Evolutionary conservation across 1,140 invertebrate genomes (phyloP).

Genomic region (Drosophila sucinea): DNA sequence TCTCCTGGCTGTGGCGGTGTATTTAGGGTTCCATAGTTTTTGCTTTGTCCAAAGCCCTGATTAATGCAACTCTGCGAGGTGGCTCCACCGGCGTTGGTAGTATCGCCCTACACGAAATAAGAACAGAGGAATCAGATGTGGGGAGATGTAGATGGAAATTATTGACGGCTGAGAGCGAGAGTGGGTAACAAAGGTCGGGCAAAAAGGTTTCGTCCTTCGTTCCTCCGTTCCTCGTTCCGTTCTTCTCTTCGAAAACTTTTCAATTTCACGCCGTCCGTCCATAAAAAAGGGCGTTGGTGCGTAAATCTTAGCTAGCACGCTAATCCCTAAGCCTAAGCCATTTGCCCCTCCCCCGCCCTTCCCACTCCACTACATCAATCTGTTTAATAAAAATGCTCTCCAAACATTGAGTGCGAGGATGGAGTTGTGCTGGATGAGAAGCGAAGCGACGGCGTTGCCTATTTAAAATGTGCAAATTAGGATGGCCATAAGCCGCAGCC

Average conservation of each 20-base stretch:
- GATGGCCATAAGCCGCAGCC: conserved; percentile 66
- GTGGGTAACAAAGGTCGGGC: conserved; percentile 19
- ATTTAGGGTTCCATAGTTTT: conserved; percentile 74
- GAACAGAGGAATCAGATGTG: not conserved
- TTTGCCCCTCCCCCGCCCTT: conserved; percentile 5
- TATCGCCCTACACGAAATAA: not conserved
- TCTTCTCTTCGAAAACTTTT: conserved; percentile 57
- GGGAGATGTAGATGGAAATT: not conserved
- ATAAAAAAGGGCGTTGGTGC: conserved; percentile 72
- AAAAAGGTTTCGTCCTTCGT: conserved; percentile 12
- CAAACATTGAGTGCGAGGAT: conserved; percentile 8
- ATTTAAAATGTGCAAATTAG: conserved; percentile 82
- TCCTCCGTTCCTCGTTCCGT: not conserved
- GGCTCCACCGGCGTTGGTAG: not conserved
- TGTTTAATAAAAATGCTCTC: conserved; percentile 62
- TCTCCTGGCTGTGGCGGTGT: conserved; percentile 33
- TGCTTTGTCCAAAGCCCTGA: conserved; percentile 57
- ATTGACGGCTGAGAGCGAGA: not conserved
- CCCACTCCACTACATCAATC: conserved; percentile 27
- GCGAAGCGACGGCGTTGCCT: conserved; percentile 30
- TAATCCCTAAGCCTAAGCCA: conserved; percentile 56
- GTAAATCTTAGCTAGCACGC: conserved; percentile 69
- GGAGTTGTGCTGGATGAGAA: not conserved
- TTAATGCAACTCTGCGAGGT: conserved; percentile 64
- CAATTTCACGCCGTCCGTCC: conserved; percentile 63